Conservation (phyloP, 2,888 invertebrate genomes). For the Gymnoscelis rufifasciata region DNA sequence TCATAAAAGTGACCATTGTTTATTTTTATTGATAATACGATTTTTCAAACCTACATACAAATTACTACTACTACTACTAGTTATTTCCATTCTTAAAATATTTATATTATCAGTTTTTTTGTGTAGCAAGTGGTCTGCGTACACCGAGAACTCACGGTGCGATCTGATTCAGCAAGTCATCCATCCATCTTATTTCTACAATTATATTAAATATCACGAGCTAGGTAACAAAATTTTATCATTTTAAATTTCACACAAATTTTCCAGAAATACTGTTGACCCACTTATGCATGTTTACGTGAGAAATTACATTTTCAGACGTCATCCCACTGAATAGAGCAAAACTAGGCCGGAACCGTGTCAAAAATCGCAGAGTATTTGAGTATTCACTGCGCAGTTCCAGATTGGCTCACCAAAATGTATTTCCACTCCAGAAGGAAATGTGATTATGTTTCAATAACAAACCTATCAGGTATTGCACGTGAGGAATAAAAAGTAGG, state of each 20-base stretch:
- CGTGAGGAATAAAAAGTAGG: slow-evolving; percentile 49
- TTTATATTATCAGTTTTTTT: too few relatives aligned
- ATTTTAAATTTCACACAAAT: not conserved
- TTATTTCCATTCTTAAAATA: too few relatives aligned
- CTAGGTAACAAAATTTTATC: too few relatives aligned
- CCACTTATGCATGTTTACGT: not conserved
- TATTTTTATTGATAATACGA: too few relatives aligned
- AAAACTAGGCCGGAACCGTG: slow-evolving; percentile 19
- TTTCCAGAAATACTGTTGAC: not conserved
- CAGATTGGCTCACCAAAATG: slow-evolving; percentile 48
- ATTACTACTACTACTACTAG: too few relatives aligned
- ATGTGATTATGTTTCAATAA: slow-evolving; percentile 64
- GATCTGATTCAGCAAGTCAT: too few relatives aligned
- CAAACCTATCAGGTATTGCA: slow-evolving; percentile 49
- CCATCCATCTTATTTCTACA: too few relatives aligned
- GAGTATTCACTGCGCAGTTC: slow-evolving; percentile 34
- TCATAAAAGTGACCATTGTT: too few relatives aligned
- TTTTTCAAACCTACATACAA: too few relatives aligned
- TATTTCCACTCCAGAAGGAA: slow-evolving; percentile 56
- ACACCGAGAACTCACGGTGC: too few relatives aligned
- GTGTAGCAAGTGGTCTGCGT: too few relatives aligned
- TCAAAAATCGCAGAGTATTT: slow-evolving; percentile 35
- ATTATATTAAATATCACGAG: too few relatives aligned
- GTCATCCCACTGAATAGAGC: slow-evolving; percentile 5
- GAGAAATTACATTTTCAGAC: not conserved